A percentile compares a stretch with the other conserved stretches of the same genome.
Evolutionary conservation across 2,113 vertebrate genomes (phyloP).

Genomic region (Pycnonotus jocosus): DNA sequence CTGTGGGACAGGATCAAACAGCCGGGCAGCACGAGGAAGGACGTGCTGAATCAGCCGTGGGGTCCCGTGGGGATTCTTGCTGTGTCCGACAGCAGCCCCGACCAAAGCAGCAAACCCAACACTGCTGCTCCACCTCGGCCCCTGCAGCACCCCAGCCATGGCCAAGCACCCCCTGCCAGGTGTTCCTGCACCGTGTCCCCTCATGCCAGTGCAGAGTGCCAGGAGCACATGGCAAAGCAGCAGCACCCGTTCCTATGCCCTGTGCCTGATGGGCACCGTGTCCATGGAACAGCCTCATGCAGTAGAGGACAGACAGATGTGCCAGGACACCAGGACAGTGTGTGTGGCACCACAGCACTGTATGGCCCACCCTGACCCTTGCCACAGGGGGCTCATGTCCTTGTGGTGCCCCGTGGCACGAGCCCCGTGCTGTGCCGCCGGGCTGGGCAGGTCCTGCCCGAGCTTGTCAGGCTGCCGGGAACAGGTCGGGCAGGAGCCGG

Average conservation of each 20-base stretch:
- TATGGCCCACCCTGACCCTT: fast-evolving
- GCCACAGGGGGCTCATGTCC: fast-evolving
- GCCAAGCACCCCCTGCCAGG: fast-evolving
- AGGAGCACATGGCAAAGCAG: neutral
- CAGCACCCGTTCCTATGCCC: neutral
- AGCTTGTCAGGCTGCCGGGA: neutral
- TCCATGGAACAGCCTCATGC: fast-evolving
- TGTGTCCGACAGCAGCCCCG: fast-evolving
- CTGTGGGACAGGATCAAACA: neutral
- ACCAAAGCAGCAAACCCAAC: neutral
- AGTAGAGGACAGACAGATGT: fast-evolving
- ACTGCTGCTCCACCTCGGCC: fast-evolving
- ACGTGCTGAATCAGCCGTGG: fast-evolving
- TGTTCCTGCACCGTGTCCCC: fast-evolving
- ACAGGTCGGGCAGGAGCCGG: slow-evolving; percentile 24
- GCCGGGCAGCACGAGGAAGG: neutral
- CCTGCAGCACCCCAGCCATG: fast-evolving
- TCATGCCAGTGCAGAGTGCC: fast-evolving
- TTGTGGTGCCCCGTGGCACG: fast-evolving
- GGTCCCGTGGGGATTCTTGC: fast-evolving
- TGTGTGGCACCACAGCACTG: fast-evolving
- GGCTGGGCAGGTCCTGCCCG: neutral
- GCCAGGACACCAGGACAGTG: neutral
- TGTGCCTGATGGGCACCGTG: fast-evolving
- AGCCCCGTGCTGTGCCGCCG: neutral